Conservation (phyloP, 2,113 vertebrate species). For the Syrmaticus mikado region DNA sequence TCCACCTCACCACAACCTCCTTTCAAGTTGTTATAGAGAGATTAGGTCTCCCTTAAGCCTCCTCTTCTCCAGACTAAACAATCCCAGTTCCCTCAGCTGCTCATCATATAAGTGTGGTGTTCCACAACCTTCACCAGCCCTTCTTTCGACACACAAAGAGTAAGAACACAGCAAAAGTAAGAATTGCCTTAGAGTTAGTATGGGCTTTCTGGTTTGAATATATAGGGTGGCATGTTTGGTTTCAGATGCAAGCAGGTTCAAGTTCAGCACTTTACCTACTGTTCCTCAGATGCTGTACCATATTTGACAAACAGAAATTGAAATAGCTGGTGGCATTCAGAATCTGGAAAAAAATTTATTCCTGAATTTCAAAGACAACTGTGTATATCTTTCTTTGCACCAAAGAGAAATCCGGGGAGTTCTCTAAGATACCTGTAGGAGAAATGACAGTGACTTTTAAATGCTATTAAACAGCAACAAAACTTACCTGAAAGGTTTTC, state of each 20-base stretch:
- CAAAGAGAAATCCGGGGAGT: not conserved
- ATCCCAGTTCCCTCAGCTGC: no score
- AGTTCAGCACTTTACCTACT: not conserved
- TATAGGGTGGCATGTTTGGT: accelerated
- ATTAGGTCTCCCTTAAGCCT: no score
- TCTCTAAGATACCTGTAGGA: not conserved
- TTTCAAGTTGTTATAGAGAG: no score
- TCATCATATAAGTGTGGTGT: no score
- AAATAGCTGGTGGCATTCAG: not conserved
- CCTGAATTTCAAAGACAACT: not conserved
- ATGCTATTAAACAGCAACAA: not conserved
- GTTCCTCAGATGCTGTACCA: not conserved
- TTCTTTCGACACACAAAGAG: no score
- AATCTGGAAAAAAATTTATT: not conserved
- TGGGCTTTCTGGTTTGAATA: not conserved
- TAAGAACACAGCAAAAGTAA: not conserved
- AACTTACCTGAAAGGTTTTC: not conserved
- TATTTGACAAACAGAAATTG: not conserved
- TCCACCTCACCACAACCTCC: no score
- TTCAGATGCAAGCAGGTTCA: not conserved
- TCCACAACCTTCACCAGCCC: no score
- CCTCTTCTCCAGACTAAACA: no score
- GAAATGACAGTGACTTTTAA: not conserved
- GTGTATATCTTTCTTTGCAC: not conserved
- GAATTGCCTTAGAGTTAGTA: not conserved